A percentile compares a stretch with the other conserved stretches of the same genome.
Conservation (phyloP, 2,888 invertebrate species). For the Ametastegia equiseti region DNA sequence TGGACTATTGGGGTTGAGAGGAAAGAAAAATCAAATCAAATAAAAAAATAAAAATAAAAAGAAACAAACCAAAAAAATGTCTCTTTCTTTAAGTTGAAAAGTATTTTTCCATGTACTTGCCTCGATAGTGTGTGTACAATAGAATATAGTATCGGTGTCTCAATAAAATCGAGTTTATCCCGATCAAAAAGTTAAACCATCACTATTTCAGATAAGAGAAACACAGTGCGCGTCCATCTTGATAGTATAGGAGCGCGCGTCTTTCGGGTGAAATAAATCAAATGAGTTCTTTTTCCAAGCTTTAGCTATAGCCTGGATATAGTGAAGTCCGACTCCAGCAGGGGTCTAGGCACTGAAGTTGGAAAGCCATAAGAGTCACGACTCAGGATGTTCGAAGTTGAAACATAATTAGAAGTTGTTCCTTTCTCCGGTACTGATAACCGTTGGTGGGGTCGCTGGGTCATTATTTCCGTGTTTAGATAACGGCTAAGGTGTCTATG, state of each 20-base stretch:
- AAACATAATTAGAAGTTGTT: conserved; percentile 74
- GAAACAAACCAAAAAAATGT: no score
- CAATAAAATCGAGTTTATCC: conserved; percentile 35
- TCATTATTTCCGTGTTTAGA: conserved; percentile 76
- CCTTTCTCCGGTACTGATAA: conserved; percentile 68
- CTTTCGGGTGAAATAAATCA: conserved; percentile 39
- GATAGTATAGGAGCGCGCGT: conserved; percentile 15
- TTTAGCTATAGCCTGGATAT: not conserved
- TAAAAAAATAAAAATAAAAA: no score
- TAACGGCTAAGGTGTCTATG: conserved; percentile 59
- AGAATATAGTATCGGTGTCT: not conserved
- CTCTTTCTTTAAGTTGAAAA: not conserved
- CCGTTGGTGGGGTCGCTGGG: conserved; percentile 52
- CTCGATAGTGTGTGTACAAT: no score
- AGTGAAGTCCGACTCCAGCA: not conserved
- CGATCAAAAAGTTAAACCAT: conserved; percentile 34
- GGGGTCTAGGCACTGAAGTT: no score
- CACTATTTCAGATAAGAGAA: conserved; percentile 49
- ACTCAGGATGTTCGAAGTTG: conserved; percentile 48
- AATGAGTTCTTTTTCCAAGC: not conserved
- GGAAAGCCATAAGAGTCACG: not conserved
- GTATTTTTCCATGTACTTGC: conserved; percentile 35
- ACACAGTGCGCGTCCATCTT: conserved; percentile 31
- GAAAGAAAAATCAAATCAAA: not conserved
- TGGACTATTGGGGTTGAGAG: not conserved